Evolutionary conservation across 2,113 vertebrate species (phyloP).

Genomic region (Apus apus): DNA sequence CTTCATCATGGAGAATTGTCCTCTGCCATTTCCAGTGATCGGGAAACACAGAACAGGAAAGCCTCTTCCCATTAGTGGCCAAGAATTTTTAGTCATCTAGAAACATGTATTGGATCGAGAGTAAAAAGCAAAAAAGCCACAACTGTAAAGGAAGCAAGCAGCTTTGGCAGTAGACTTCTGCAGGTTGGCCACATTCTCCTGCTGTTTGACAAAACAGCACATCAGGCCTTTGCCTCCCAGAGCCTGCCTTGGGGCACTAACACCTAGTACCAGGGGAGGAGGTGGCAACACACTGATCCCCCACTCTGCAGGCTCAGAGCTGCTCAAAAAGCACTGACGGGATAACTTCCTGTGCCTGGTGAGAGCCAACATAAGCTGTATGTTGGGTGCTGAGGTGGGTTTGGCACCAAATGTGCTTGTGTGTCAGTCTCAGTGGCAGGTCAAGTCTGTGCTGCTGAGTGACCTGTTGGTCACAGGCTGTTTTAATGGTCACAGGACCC

Average conservation of each 20-base stretch:
- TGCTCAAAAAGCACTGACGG: not conserved
- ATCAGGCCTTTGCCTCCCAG: not conserved
- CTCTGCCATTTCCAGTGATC: not conserved
- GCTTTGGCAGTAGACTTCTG: not conserved
- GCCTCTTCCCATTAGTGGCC: not conserved
- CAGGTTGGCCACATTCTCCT: not conserved
- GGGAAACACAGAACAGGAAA: not conserved
- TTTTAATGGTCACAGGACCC: not conserved
- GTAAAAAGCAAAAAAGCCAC: not conserved
- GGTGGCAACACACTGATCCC: not conserved
- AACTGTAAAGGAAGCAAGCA: not conserved
- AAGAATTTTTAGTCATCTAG: not conserved
- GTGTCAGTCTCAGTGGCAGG: not conserved
- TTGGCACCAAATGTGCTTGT: not conserved
- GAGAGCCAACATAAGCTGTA: not conserved
- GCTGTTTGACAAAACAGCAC: not conserved
- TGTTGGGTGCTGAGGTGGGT: not conserved
- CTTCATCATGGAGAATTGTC: not conserved
- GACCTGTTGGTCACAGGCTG: not conserved
- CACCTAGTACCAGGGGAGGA: not conserved
- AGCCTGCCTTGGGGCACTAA: not conserved
- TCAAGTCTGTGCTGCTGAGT: not conserved
- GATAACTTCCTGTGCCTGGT: not conserved
- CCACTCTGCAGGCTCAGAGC: not conserved
- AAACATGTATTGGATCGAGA: not conserved